phyloP scores from a whole-genome alignment of 1,140 invertebrate species.

The Papilio helenus region DNA sequence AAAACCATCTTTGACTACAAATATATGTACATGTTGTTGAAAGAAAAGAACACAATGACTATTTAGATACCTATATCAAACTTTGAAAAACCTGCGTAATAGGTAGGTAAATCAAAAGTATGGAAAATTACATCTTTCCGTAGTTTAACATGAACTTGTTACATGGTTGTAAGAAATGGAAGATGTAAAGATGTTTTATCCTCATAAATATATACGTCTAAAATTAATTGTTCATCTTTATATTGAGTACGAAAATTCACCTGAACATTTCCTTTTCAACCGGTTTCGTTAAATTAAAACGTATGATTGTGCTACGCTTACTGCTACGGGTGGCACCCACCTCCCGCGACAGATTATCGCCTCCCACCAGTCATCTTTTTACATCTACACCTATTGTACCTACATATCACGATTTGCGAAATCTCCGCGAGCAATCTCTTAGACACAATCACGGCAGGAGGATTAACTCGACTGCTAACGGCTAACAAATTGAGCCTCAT shows the following conservation, averaged over 20 bases:
- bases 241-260: not conserved
- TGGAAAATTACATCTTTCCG: too few relatives aligned
- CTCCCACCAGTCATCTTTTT: constrained; percentile 34
- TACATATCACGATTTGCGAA: constrained; percentile 41
- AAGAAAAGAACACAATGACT: too few relatives aligned
- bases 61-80: too few relatives aligned
- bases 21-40: not conserved
- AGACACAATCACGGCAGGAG: constrained; percentile 63
- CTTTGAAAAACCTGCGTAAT: too few relatives aligned
- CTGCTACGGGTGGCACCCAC: constrained; percentile 14
- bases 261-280: not conserved
- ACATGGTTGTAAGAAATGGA: too few relatives aligned
- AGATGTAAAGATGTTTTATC: not conserved
- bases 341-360: constrained; percentile 27
- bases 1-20: not conserved
- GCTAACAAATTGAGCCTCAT: constrained; percentile 72
- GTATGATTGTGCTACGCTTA: not conserved
- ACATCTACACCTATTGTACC: constrained; percentile 17
- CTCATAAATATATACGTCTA: not conserved
- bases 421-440: constrained; percentile 59
- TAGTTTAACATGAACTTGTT: too few relatives aligned
- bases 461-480: constrained; percentile 65
- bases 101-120: too few relatives aligned
- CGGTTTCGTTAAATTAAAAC: not conserved
- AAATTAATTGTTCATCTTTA: not conserved